Conservation (phyloP, 1,140 invertebrate species). For the Pantala flavescens region DNA sequence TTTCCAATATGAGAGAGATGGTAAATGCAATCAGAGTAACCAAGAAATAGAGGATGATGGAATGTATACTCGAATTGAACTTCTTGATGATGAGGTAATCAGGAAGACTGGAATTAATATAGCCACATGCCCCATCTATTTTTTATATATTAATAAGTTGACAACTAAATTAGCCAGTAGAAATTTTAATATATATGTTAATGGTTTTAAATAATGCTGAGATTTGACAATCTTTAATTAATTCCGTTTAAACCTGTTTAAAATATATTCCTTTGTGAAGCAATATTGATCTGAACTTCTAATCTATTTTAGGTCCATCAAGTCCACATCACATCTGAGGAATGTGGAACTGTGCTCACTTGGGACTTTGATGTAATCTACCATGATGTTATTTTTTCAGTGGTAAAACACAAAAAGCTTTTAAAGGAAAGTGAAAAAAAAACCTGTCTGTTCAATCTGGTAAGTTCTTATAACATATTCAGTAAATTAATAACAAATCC, state of each 20-base stretch:
- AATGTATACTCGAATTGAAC: slow-evolving; percentile 57
- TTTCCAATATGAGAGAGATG: slow-evolving; percentile 62
- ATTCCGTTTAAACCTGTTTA: too few species aligned
- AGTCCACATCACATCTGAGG: slow-evolving; percentile 67
- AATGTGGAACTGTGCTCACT: slow-evolving; percentile 80
- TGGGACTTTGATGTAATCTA: slow-evolving; percentile 96
- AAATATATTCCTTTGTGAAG: too few species aligned
- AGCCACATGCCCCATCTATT: too few species aligned
- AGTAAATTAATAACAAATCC: too few species aligned
- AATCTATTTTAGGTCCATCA: slow-evolving; percentile 57
- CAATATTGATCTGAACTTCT: too few species aligned
- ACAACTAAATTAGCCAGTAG: too few species aligned
- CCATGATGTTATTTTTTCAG: slow-evolving; percentile 76
- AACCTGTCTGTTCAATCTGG: slow-evolving; percentile 40
- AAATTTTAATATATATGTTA: too few species aligned
- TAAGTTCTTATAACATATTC: slow-evolving; percentile 26
- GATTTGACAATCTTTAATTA: too few species aligned
- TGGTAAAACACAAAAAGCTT: slow-evolving; percentile 38
- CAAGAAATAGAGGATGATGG: slow-evolving; percentile 53
- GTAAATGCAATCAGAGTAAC: slow-evolving; percentile 47
- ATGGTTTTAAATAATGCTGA: too few species aligned
- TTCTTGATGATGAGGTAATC: slow-evolving; percentile 48
- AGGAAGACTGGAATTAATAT: too few species aligned
- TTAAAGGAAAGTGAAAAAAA: neutral
- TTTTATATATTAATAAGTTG: too few species aligned